Base-by-base conservation (phyloP, 1,140 invertebrate species). In the Temnothorax nylanderi region DNA sequence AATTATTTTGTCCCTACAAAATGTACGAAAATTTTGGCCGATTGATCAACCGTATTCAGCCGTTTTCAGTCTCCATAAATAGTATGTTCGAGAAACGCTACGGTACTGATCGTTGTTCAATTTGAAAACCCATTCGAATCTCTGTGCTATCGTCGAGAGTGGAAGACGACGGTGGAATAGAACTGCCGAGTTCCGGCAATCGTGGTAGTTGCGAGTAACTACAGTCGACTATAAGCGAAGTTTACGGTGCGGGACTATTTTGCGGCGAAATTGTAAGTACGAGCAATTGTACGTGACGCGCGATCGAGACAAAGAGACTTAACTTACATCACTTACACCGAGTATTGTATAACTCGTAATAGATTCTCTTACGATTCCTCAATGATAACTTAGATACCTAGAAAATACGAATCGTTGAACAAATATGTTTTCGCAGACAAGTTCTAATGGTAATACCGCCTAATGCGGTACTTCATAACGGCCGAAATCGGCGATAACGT, bases 121-220 rank as follows among this genome's bases (percentile, higher is more conserved):
- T 82, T 82, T 74, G 80, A 82, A 82, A 82, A 82, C 32, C 80
- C 41, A 82, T 82, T 74, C 51, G 51, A 72, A 74, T 72, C 21
- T 49, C 58, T 49, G 26, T 41, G 26, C 16, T 47, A 60, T 82
- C 80, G 13, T 32, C 67, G 51, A 58, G 51, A 74, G 26, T 82
- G 67, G 80, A 82, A 82, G 67, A 34, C 47, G 34, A 44, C 76
- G 60, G 21, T 44, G 13, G 77, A 18, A 81, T 37, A 41, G 34
- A 41, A 74, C 26, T 58, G 41, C 32, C 13, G 37, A 58, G 54
- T 44, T 60, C 26, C 51, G 41, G 37, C 13, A 58, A 72, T 54
- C 34, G 21, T 16, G 32, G n/a, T 69, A 80, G 32, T 54, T 51
- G 77, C 47, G 18, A 82, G 65, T 34, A 69, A 58, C 67, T 21